Base-by-base conservation (phyloP, 2,888 invertebrate species). In the Suillia variegata region DNA sequence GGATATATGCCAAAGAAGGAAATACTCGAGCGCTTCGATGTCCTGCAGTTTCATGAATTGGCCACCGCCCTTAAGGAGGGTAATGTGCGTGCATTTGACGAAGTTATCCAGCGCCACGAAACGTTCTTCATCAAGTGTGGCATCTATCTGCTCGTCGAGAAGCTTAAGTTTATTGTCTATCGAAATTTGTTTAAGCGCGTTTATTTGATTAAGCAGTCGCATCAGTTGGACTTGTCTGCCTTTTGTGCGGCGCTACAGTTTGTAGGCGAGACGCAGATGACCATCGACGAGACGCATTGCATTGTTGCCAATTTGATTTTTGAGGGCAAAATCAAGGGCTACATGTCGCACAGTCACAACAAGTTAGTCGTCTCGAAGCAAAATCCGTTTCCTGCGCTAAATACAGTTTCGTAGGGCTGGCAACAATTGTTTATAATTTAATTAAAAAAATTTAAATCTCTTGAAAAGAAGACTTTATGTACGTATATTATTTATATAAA, bases 281-380 rank as follows among this genome's bases (percentile, higher is more conserved):
- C 96, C 78, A 85, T 92, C 69, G 97, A 97, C 79, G 98, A 98
- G 81, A 94, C 96, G 0, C 93, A 96, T 72, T 98, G 98, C 82
- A 93, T 98, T 72, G 89, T 98, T 2, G 96, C 97, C 1, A 98
- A 98, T 85, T 87, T 99, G 56, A 98, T 99, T 72, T 94, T 89
- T 77, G 96, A 97, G 82, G 95, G 95, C 21, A 97, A 96, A 84
- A 95, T 99, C 70, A 98, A 98, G 81, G 98, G 99, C 0, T 99
- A 99, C 81, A 96, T 99, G 75, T 97, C 98, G 1, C 92, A 96
- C 83, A 93, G 94, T 71, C 98, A 99, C 82, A 92, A 96, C 80
- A 98, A 97, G 83, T 87, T 99, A 58, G 98, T 99, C 51, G 93
- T 99, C 49, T 97, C 97, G 74, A 99, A 99, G 81, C 93, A 94